phyloP scores from a whole-genome alignment of 2,888 invertebrate species.

The Nephrotoma flavescens region DNA sequence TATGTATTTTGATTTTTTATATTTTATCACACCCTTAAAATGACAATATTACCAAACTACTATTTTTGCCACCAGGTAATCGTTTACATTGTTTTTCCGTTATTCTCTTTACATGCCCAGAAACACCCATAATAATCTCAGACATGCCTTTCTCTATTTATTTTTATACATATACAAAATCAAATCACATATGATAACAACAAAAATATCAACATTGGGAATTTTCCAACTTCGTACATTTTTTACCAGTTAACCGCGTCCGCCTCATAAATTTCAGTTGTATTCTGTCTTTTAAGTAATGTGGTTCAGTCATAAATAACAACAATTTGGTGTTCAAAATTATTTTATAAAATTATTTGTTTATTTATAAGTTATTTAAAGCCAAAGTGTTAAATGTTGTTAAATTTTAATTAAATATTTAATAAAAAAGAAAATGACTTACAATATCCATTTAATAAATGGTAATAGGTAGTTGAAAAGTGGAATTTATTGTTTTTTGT shows the following conservation, averaged over 20 bases:
- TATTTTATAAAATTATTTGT: neutral
- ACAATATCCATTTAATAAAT: neutral
- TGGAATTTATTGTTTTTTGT: neutral
- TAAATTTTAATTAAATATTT: neutral
- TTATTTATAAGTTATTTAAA: neutral
- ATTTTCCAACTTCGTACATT: neutral
- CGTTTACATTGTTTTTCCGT: neutral
- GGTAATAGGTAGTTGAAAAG: neutral
- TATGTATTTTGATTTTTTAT: too few relatives aligned
- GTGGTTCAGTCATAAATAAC: neutral
- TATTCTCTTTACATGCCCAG: neutral
- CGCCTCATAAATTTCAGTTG: neutral
- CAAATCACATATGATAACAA: neutral
- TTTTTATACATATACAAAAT: neutral
- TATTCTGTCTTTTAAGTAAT: neutral
- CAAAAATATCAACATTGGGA: neutral
- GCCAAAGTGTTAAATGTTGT: too few relatives aligned
- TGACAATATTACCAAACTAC: neutral
- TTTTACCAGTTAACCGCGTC: neutral
- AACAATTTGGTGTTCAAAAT: neutral
- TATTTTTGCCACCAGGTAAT: neutral
- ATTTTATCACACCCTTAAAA: too few relatives aligned
- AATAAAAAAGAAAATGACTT: neutral
- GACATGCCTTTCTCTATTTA: neutral
- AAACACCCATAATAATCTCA: neutral